Percentiles rank a stretch among this genome's conserved stretches.
Conservation (phyloP, 2,797 vertebrate genomes). For the Sciaenops ocellatus region DNA sequence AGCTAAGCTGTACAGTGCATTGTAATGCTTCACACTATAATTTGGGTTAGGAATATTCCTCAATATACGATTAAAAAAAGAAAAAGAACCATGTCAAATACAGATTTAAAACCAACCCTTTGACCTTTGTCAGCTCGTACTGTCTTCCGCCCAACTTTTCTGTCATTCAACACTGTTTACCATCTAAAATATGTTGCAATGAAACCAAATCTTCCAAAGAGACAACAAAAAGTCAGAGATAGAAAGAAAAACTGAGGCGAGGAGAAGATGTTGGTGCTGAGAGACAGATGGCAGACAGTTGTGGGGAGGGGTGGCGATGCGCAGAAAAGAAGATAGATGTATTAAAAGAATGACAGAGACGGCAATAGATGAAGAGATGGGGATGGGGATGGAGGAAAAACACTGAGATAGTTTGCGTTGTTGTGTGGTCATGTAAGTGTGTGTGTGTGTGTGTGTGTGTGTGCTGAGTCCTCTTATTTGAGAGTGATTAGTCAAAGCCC, state of each 20-base stretch:
- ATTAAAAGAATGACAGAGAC: conserved; percentile 25
- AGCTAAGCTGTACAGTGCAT: no score
- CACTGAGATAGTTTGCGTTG: conserved; percentile 17
- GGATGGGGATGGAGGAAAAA: conserved; percentile 31
- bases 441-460: conserved; percentile 52
- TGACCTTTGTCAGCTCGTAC: not conserved
- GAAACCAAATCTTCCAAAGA: conserved; percentile 8
- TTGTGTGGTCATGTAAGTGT: conserved; percentile 24
- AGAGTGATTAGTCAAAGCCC: conserved; percentile 88
- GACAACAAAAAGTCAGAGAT: not conserved
- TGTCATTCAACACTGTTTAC: not conserved
- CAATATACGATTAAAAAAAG: not conserved
- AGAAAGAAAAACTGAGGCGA: not conserved
- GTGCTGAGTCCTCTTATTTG: conserved; percentile 81
- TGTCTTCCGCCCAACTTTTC: not conserved
- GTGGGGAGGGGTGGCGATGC: not conserved
- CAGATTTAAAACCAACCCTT: not conserved
- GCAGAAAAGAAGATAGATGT: conserved; percentile 30
- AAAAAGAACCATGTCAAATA: not conserved
- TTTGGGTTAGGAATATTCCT: not conserved
- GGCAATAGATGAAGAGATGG: conserved; percentile 26
- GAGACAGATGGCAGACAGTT: conserved; percentile 52
- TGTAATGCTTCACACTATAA: not conserved
- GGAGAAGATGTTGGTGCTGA: conserved; percentile 2
- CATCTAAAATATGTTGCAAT: not conserved